phyloP scores from a whole-genome alignment of 2,888 invertebrate genomes.

The Aspidapion aeneum region DNA sequence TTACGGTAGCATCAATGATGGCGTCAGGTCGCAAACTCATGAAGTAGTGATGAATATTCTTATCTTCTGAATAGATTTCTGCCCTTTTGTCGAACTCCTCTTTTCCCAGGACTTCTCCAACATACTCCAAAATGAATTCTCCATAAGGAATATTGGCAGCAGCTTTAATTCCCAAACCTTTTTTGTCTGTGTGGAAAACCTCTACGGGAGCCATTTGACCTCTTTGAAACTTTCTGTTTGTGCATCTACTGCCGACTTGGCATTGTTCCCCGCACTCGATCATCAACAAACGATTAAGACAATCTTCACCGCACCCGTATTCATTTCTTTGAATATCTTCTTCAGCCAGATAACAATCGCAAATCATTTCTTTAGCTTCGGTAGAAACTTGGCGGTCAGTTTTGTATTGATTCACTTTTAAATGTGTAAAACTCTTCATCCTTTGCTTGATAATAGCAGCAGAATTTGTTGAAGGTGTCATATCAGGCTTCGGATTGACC shows the following conservation, averaged over 20 bases:
- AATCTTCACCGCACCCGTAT: constrained; percentile 91
- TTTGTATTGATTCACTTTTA: constrained; percentile 84
- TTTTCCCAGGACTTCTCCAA: constrained; percentile 93
- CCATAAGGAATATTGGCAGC: constrained; percentile 68
- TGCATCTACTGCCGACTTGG: constrained; percentile 84
- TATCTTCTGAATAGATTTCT: constrained; percentile 83
- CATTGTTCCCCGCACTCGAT: constrained; percentile 96
- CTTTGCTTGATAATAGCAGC: constrained; percentile 52
- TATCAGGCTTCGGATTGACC: no score
- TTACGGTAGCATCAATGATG: constrained; percentile 93
- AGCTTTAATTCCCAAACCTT: constrained; percentile 91
- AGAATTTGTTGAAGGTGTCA: constrained; percentile 26
- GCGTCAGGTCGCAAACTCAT: constrained; percentile 94
- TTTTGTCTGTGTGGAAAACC: constrained; percentile 88
- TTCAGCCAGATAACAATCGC: constrained; percentile 86
- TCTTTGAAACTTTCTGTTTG: constrained; percentile 92
- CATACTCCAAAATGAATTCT: constrained; percentile 96
- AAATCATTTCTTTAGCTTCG: constrained; percentile 90
- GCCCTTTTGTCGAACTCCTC: constrained; percentile 87
- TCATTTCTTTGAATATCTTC: constrained; percentile 84
- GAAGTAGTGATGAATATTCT: constrained; percentile 93
- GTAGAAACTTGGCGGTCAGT: constrained; percentile 82
- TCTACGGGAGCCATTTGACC: constrained; percentile 79
- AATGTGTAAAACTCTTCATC: constrained; percentile 72
- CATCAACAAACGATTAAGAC: constrained; percentile 94